These are phyloP conservation scores for Uloborus diversus DNA, from an alignment of 1,140 invertebrate genomes.

Conservation along the genomic window DNA sequence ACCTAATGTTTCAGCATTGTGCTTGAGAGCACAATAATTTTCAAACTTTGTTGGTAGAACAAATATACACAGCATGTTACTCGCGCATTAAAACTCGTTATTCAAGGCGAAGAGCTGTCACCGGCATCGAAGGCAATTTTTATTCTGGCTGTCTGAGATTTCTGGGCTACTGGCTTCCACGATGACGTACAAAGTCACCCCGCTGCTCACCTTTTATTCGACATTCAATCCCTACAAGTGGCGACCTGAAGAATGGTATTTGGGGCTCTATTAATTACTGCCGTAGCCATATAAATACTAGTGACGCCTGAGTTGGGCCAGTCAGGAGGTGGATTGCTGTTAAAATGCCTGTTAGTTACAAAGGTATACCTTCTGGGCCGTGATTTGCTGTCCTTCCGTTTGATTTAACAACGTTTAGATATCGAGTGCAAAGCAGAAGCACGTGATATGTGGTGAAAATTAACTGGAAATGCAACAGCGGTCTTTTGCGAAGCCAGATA, in stretches of 20 bases:
- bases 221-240: not conserved
- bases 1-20: constrained; percentile 50
- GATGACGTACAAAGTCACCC: not conserved
- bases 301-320: not conserved
- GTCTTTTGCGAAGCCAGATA: too few relatives aligned
- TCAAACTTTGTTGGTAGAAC: constrained; percentile 49
- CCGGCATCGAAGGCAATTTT: not conserved
- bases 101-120: not conserved
- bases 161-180: not conserved
- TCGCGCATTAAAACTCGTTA: constrained; percentile 1
- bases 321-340: too few relatives aligned
- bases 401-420: too few relatives aligned
- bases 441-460: too few relatives aligned
- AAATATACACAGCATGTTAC: not conserved
- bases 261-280: not conserved
- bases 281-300: not conserved
- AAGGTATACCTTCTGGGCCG: too few relatives aligned
- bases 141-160: not conserved
- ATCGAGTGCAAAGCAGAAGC: too few relatives aligned
- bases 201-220: too few relatives aligned
- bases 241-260: not conserved
- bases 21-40: constrained; percentile 55
- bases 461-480: too few relatives aligned
- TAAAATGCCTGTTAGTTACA: too few relatives aligned
- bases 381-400: too few relatives aligned